Conservation (phyloP, 2,888 invertebrate genomes). For the Conistra vaccinii region DNA sequence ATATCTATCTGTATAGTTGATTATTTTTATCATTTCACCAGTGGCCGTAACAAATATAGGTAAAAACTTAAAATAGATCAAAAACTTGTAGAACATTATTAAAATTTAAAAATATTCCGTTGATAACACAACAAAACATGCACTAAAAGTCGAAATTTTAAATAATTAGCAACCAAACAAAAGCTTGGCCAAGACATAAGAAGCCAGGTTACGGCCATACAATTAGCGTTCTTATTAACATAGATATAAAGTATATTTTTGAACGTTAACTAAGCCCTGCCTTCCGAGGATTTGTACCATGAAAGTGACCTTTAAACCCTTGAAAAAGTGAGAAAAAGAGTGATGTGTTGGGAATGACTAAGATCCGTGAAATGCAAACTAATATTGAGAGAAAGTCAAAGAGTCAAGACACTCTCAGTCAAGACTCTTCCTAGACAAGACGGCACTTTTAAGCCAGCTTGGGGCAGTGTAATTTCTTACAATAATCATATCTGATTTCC, state of each 20-base stretch:
- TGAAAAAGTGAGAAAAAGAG: constrained; percentile 63
- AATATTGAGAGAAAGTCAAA: neutral
- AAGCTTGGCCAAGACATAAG: constrained; percentile 89
- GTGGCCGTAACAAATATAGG: constrained; percentile 36
- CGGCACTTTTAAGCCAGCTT: neutral
- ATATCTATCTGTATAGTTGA: too few relatives aligned
- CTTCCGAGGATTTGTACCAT: constrained; percentile 85
- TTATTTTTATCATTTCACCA: constrained; percentile 21
- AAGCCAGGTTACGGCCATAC: constrained; percentile 86
- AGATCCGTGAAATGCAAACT: constrained; percentile 20
- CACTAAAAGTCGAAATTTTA: constrained; percentile 79
- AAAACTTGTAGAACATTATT: constrained; percentile 32
- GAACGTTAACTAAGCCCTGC: constrained; percentile 86
- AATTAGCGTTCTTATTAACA: constrained; percentile 79
- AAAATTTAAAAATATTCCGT: constrained; percentile 31
- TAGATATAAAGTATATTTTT: constrained; percentile 74
- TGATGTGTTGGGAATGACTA: constrained; percentile 65
- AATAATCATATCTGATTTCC: neutral
- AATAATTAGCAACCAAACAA: constrained; percentile 82
- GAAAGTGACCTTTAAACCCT: constrained; percentile 64
- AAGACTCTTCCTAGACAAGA: neutral
- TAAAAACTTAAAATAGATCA: constrained; percentile 22
- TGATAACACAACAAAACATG: constrained; percentile 73
- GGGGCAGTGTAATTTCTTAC: neutral
- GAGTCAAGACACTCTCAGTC: neutral